phyloP scores from a whole-genome alignment of 2,797 vertebrate species.

The Mormyrus proboscirostris region DNA sequence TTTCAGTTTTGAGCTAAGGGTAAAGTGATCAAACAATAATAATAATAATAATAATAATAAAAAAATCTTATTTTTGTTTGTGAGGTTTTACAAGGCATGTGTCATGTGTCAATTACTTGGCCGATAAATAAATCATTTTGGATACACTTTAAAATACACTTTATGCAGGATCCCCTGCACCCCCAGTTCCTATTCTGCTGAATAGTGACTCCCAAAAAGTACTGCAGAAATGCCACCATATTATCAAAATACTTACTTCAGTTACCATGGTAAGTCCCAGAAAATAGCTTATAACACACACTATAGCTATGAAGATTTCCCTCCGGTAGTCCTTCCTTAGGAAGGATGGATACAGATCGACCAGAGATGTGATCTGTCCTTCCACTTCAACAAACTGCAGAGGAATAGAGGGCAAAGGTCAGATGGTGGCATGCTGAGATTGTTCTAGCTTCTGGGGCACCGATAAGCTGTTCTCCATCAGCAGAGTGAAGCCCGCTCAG shows the following conservation, averaged over 20 bases:
- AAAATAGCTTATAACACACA: constrained; percentile 96
- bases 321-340: constrained; percentile 99
- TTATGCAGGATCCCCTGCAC: not conserved
- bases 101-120: not conserved
- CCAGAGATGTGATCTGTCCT: constrained; percentile 99
- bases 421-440: not conserved
- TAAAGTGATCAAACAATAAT: not conserved
- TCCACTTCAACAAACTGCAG: constrained; percentile 98
- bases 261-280: constrained; percentile 98
- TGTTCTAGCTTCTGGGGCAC: not conserved
- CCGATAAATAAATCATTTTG: not conserved
- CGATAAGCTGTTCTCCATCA: not conserved
- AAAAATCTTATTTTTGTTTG: not conserved
- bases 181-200: not conserved
- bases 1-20: not conserved
- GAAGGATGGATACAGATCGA: constrained; percentile 99
- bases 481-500: not conserved
- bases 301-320: constrained; percentile 96
- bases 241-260: constrained; percentile 62
- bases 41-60: not conserved
- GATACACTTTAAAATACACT: not conserved
- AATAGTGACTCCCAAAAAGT: not conserved
- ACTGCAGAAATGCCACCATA: not conserved
- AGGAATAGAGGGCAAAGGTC: constrained; percentile 4
- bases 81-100: not conserved